A percentile compares a stretch with the other conserved stretches of the same genome.
Conservation (phyloP, 37 sponge, comb jelly and placozoan genomes). For the Halisarca cf. caerulea region DNA sequence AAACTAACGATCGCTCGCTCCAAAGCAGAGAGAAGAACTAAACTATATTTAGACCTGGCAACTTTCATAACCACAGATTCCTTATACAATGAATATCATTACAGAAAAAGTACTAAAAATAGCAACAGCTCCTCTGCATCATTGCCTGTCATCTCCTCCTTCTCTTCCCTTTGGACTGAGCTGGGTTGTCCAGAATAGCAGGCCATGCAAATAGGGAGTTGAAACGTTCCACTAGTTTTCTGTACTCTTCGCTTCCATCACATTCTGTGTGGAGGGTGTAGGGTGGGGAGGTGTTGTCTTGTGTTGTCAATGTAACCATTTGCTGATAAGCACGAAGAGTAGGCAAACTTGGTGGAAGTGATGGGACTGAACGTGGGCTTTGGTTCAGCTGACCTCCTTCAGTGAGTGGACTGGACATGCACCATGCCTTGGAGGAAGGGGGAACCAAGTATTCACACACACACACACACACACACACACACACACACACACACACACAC, state of each 20-base stretch:
- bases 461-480: conserved; percentile 32
- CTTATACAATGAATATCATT: no score
- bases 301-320: background rate
- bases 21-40: no score
- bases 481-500: conserved; percentile 21
- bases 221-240: background rate
- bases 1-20: no score
- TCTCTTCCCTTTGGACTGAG: background rate
- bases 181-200: background rate
- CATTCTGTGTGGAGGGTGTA: background rate
- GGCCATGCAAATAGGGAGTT: conserved; percentile 12
- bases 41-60: no score
- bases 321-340: background rate
- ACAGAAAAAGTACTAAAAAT: no score
- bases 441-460: background rate
- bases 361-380: background rate
- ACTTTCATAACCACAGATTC: no score
- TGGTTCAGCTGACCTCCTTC: background rate
- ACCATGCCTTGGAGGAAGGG: background rate
- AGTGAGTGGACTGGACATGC: background rate
- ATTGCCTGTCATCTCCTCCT: background rate
- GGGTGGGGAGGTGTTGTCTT: background rate
- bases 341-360: background rate
- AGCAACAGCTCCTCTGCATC: background rate
- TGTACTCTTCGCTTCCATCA: no score